Evolutionary conservation across 2,888 invertebrate species (phyloP).

Genomic region (Cabera pusaria): DNA sequence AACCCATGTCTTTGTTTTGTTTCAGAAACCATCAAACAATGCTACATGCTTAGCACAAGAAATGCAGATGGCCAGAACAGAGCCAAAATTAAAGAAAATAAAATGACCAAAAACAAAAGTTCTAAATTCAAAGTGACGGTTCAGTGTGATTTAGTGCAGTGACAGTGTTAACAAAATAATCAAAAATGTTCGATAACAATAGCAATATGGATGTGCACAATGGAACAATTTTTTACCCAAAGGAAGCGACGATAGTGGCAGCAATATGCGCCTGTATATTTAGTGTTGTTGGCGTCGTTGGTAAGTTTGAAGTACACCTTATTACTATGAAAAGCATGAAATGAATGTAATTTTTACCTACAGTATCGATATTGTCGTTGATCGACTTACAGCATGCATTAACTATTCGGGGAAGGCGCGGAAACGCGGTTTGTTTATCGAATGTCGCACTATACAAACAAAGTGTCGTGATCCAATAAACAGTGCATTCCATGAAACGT

Average conservation of each 20-base stretch:
- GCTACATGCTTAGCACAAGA: constrained; percentile 18
- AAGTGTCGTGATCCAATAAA: constrained; percentile 47
- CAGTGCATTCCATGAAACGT: constrained; percentile 41
- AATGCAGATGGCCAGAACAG: constrained; percentile 10
- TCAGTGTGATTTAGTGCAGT: constrained; percentile 48
- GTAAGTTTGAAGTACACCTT: constrained; percentile 83
- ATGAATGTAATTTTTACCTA: constrained; percentile 48
- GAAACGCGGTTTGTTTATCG: constrained; percentile 50
- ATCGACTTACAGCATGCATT: constrained; percentile 34
- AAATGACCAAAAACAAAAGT: constrained; percentile 22
- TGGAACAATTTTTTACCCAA: constrained; percentile 82
- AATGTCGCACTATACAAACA: constrained; percentile 43
- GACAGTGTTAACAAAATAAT: constrained; percentile 37
- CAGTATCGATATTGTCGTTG: constrained; percentile 39
- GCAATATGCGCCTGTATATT: constrained; percentile 91
- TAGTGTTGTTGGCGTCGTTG: constrained; percentile 90
- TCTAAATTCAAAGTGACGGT: constrained; percentile 30
- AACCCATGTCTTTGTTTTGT: constrained; percentile 41
- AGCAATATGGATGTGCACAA: constrained; percentile 56
- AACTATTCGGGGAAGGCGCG: constrained; percentile 50
- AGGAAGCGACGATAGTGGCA: constrained; percentile 89
- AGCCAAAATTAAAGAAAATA: constrained; percentile 16
- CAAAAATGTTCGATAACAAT: constrained; percentile 38
- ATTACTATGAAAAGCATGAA: constrained; percentile 34
- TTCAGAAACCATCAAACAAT: constrained; percentile 39